Evolutionary conservation across 2,113 vertebrate genomes (phyloP).

Genomic region (Neoarius graeffei): DNA sequence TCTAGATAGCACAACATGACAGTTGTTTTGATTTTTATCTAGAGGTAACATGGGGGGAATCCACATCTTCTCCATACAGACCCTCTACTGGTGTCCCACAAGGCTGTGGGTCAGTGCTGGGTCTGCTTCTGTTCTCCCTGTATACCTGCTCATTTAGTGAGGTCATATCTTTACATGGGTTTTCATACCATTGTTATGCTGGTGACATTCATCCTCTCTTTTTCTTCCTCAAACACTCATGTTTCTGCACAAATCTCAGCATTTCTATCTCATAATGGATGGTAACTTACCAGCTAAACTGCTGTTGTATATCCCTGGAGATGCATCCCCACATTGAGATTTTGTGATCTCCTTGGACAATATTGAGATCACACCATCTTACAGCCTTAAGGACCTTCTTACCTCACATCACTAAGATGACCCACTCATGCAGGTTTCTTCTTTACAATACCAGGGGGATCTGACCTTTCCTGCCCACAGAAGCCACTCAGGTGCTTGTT

Average conservation of each 20-base stretch:
- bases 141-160: background rate
- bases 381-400: background rate
- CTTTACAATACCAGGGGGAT: background rate
- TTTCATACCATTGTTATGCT: background rate
- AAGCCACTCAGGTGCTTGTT: background rate
- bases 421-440: background rate
- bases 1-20: background rate
- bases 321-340: background rate
- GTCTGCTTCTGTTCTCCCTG: background rate
- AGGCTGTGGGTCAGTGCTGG: background rate
- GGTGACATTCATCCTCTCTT: background rate
- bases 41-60: background rate
- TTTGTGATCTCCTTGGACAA: background rate
- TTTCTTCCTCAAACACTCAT: background rate
- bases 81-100: background rate
- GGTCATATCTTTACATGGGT: background rate
- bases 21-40: background rate
- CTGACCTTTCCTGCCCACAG: background rate
- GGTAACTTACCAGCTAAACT: background rate
- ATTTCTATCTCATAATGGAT: background rate
- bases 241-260: background rate
- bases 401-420: background rate
- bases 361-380: background rate
- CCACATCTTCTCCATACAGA: background rate
- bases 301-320: background rate